Evolutionary conservation across 2,113 vertebrate species (phyloP), one percentile per base, ranked within the genome.

Genomic region (Dasypus novemcinctus): DNA sequence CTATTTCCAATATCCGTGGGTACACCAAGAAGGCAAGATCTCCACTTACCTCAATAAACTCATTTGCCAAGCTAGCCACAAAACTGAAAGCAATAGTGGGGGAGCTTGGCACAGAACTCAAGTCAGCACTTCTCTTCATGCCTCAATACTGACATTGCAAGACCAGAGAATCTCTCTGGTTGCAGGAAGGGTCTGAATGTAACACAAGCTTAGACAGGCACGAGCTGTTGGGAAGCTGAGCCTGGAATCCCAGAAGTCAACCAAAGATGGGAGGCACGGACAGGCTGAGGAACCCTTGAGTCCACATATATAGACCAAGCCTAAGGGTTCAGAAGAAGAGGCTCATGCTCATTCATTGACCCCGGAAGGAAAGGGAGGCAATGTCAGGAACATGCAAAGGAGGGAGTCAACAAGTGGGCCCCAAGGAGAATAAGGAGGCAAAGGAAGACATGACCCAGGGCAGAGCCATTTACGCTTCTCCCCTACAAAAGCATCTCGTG

Each of bases 61-160:
- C 6, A 75, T 52, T 82, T 87, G 7, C 29, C 43, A 57, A 81
- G 4, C 66, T 43, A 90, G 64, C 27, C 43, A 49, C 63, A 31
- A 86, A 57, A 68, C 0, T 1, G 12, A 89, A 69, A 59, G 68
- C 17, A 88, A 14, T 10, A 4, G 5, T 12, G 2, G 63, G n/a
- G 20, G 20, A 25, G 29, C 1, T 4, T 7, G 17, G 18, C 54
- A 66, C 6, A 6, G 18, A 38, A 84, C 7, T 8, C 20, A 2
- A 13, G 10, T 11, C 54, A 68, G 10, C 10, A 49, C 29, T 74
- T 75, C 27, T 63, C 41, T 33, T 27, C 8, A 14, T 46, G 2
- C 68, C 23, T 15, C 66, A 23, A 59, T 13, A n/a, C 4, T 0
- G 2, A 10, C 2, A 2, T 0, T 7, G 27, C 38, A 33, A 38